Evolutionary conservation across 2,797 vertebrate species (phyloP), one percentile per base, ranked within the genome.

Genomic region (Discoglossus pictus): DNA sequence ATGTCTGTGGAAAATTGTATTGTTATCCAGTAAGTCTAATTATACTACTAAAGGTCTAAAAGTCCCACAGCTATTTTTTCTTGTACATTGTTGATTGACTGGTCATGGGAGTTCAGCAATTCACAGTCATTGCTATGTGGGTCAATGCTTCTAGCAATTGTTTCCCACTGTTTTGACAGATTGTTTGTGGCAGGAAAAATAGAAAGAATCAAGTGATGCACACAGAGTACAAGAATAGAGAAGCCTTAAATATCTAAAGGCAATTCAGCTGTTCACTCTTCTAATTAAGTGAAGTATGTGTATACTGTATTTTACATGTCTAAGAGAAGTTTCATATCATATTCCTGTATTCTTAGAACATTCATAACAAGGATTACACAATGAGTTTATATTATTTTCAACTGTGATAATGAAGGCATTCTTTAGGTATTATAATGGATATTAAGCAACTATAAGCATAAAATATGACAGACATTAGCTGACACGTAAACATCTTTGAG

Each of bases 121-220:
- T 48, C 60, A 70, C 54, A 68, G 51, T 56, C 52, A 70, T 70
- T 58, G 55, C 52, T 70, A 64, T 70, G 60, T 63, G 68, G 68
- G 60, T 70, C 60, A 70, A 44, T 63, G 52, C 68, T 70, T 20
- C 60, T 63, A 63, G 68, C 68, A 70, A 64, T 70, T 64, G 60
- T 70, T 70, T 70, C 68, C 68, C 43, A 70, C 59, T 70, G 68
- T 70, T 70, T 60, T 70, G 68, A 70, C 68, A 70, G 68, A 70
- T 70, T 70, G 68, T 64, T 63, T 48, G 52, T 70, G 68, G 60
- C 68, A 70, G 68, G 55, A 63, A 70, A 68, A 70, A 70, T 58
- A 64, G 60, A 43, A 70, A 70, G 63, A 70, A 63, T 56, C 68
- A 63, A 70, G 52, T 70, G 68, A 70, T 70, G 52, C 64, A 63